Base-by-base conservation (phyloP, 2,888 invertebrate species). In the Philopedon plagiatum region DNA sequence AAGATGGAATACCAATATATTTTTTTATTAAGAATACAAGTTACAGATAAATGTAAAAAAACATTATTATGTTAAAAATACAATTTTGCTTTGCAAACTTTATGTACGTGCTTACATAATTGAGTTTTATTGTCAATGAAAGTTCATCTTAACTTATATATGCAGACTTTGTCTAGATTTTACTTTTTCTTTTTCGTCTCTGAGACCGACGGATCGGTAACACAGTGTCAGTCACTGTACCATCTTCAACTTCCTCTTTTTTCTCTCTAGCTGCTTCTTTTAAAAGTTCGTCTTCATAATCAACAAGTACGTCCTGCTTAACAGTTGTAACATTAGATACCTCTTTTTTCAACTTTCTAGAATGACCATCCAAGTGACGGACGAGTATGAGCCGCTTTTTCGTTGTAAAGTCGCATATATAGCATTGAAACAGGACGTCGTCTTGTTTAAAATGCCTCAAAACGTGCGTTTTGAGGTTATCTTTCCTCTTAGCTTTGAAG, bases 341-440 rank as follows among this genome's bases (percentile, higher is more conserved):
- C n/a, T 9, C 34, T 9, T 39, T 15, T 39, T 9, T 39, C 7
- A 13, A 13, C 3, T 39, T 7, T 7, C 7, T 39, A 1, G 51
- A 51, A 51, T 51, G 51, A 2, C 15, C 7, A 51, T 26, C 15
- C 1, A 51, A 15, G 4, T 51, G 51, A 13, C 13, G 0, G 5
- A 15, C 8, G 2, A 61, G 61, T 18, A 18, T 0, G 0, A 13
- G 5, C 5, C 41, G 23, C 15, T 23, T 34, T 23, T 46, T 49
- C 1, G 62, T 62, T 4, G 34, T 32, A 34, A 63, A 63, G 5
- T 63, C 63, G 13, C 63, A 63, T 21, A 63, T 32, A 9, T 21
- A 63, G 37, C 63, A 63, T 11, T 21, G 15, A 9, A 51, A 51
- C 3, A 9, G 2, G 0, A 61, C 13, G 0, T 19, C 37, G 1